Evolutionary conservation across 2,113 vertebrate genomes (phyloP), one percentile per base, ranked within the genome.

Genomic region (Prunella fulvescens): DNA sequence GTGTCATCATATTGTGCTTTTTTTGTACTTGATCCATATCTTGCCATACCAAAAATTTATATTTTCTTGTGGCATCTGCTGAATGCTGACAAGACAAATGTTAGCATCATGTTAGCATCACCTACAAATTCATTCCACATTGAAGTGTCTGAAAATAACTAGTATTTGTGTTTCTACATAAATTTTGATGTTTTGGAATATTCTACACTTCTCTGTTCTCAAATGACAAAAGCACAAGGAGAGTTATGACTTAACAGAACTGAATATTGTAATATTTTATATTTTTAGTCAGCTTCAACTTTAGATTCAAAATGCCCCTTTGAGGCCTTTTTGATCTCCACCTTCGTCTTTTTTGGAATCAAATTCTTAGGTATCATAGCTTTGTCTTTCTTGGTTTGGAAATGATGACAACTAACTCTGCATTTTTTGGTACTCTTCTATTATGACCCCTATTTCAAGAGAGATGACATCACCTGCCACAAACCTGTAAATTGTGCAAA

Each of bases 371-470:
- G 67, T 77, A 65, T 35, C 2, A 9, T 23, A 54, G 6, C n/a
- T 48, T 69, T 85, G 42, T 54, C 66, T 88, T 44, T 88, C 37
- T 79, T 8, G 0, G 33, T 86, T 53, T 85, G 29, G 42, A 90
- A 90, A 74, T 24, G 1, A 83, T 45, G 35, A 19, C 44, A 85
- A 88, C 31, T 77, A 79, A 65, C 35, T 65, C 53, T 57, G 56
- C 23, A 23, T 39, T 69, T 84, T 57, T 76, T 88, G n/a, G 67
- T 91, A 54, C 56, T 89, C 18, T 93, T 94, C 73, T 93, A 71
- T 60, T 78, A 44, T 33, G 47, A 87, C 16, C n/a, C 57, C 6
- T 91, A 19, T 78, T 97, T 97, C 64, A 91, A 78, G 86, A 91
- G 58, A 87, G 58, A 76, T 60, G 74, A 48, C 29, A 81, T 79